Conservation (phyloP, 2,888 invertebrate species). For the Noctua janthina region DNA sequence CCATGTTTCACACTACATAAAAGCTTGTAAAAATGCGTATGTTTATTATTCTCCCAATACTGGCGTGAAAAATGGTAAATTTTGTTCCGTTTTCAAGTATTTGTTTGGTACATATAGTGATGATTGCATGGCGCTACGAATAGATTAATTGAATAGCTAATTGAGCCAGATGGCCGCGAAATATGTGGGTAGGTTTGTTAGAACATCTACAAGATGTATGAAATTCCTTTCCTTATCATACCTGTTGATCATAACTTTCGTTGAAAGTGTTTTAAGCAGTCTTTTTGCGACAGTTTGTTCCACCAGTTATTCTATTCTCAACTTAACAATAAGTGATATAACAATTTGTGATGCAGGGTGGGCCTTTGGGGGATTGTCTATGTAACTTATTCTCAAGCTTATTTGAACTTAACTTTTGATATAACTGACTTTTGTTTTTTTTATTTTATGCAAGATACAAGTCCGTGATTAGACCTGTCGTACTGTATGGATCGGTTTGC, state of each 20-base stretch:
- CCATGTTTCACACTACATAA: background rate
- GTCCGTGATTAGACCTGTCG: too few species aligned
- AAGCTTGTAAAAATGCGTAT: background rate
- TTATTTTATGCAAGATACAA: too few species aligned
- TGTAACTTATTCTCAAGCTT: background rate
- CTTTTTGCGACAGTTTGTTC: background rate
- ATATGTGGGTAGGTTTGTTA: constrained; percentile 4
- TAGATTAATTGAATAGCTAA: constrained; percentile 57
- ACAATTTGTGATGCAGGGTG: background rate
- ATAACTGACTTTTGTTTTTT: too few species aligned
- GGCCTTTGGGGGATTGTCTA: background rate
- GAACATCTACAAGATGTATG: background rate
- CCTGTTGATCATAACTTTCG: background rate
- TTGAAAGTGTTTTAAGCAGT: background rate
- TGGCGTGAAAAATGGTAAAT: constrained; percentile 18
- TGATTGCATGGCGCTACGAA: constrained; percentile 48
- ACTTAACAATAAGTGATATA: too few species aligned
- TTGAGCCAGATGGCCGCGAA: constrained; percentile 46
- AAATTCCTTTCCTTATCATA: background rate
- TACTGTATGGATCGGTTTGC: too few species aligned
- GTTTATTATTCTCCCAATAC: background rate
- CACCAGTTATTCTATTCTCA: background rate
- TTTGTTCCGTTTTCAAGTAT: constrained; percentile 2
- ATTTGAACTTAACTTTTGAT: background rate
- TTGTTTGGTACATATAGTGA: constrained; percentile 50